Evolutionary conservation across 2,797 vertebrate species (phyloP).

Genomic region (Cheirogaleus major): DNA sequence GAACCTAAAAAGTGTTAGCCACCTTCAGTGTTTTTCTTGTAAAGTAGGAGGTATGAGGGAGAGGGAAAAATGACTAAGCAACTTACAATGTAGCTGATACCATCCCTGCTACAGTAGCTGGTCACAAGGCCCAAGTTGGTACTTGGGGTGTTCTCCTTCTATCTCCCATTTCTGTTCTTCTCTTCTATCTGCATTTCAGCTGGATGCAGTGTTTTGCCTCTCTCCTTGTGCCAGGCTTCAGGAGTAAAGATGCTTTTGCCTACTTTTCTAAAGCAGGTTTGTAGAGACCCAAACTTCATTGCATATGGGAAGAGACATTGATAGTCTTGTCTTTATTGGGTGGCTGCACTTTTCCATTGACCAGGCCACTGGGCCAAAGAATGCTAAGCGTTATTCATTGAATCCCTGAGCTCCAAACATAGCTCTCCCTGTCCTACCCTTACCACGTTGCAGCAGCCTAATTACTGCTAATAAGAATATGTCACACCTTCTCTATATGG

Average conservation of each 20-base stretch:
- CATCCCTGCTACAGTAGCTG: neutral
- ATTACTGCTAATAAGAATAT: neutral
- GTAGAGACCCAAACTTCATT: neutral
- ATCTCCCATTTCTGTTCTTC: neutral
- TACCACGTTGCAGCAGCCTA: neutral
- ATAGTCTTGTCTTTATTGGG: neutral
- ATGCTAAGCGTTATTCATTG: neutral
- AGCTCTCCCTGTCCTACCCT: neutral
- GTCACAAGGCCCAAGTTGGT: neutral
- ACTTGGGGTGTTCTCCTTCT: neutral
- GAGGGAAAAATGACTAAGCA: neutral
- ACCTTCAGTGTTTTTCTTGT: neutral
- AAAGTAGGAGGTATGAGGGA: neutral
- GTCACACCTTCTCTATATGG: neutral
- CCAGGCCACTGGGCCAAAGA: neutral
- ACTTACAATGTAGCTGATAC: neutral
- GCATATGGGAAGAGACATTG: neutral
- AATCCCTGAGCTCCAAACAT: neutral
- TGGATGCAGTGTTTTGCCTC: neutral
- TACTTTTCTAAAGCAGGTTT: slow-evolving; percentile 3
- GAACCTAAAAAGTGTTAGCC: neutral
- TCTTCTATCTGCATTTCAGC: neutral
- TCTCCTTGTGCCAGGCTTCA: neutral
- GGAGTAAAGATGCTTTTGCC: neutral
- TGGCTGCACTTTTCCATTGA: neutral